Evolutionary conservation across 2,888 invertebrate genomes (phyloP).

Genomic region (Cheilosia vernalis): DNA sequence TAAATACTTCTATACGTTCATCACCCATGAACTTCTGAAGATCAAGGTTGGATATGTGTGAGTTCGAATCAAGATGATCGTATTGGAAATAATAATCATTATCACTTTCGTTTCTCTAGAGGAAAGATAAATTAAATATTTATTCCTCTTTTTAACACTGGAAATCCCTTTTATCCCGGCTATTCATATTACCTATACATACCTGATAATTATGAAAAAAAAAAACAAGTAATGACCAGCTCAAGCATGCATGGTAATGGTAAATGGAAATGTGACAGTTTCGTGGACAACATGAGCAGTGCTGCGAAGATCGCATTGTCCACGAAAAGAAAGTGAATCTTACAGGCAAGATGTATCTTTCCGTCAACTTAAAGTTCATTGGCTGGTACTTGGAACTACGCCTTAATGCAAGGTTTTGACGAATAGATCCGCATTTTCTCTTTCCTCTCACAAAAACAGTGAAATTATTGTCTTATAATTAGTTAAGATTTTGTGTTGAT

Average conservation of each 20-base stretch:
- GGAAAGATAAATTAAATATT: conserved; percentile 5
- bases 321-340: conserved; percentile 66
- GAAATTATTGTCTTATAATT: conserved; percentile 54
- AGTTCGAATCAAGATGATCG: conserved; percentile 43
- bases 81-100: conserved; percentile 39
- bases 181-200: not conserved
- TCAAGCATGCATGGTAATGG: conserved; percentile 29
- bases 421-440: conserved; percentile 65
- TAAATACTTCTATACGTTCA: conserved; percentile 38
- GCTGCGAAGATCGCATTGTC: conserved; percentile 24
- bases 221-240: conserved; percentile 36
- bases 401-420: conserved; percentile 43
- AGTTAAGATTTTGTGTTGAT: conserved; percentile 54
- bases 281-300: not conserved
- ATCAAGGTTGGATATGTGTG: conserved; percentile 71
- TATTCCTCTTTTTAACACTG: not conserved
- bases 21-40: conserved; percentile 71
- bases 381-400: conserved; percentile 45
- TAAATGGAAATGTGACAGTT: conserved; percentile 36
- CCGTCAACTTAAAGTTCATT: conserved; percentile 60
- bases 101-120: conserved; percentile 65
- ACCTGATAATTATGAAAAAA: conserved; percentile 13
- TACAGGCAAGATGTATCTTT: conserved; percentile 37
- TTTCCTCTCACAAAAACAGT: conserved; percentile 46
- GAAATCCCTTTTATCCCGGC: conserved; percentile 40